These are phyloP conservation scores for Paracentrotus lividus DNA, from an alignment of 53 echinoderm and acorn worm genomes.

Conservation along the genomic window DNA sequence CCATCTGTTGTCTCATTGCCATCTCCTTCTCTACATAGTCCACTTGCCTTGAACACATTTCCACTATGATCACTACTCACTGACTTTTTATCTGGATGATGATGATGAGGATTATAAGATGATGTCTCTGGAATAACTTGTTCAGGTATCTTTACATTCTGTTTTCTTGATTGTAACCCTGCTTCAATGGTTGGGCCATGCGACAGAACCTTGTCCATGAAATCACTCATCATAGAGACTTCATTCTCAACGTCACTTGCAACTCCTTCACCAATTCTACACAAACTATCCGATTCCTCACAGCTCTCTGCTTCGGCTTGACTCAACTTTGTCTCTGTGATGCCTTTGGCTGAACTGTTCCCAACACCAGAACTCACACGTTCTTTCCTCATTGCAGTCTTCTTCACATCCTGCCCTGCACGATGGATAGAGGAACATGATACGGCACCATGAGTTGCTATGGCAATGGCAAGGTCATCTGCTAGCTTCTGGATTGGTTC, in stretches of 20 bases:
- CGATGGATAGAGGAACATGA: slow-evolving; percentile 74
- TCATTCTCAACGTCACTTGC: background rate
- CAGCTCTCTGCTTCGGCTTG: background rate
- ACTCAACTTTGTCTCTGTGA: background rate
- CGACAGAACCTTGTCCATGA: background rate
- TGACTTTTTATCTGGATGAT: background rate
- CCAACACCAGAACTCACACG: background rate
- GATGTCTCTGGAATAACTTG: background rate
- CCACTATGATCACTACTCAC: background rate
- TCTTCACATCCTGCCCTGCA: slow-evolving; percentile 43
- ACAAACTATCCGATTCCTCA: background rate
- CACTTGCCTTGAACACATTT: background rate
- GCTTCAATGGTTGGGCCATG: background rate
- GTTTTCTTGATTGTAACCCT: background rate
- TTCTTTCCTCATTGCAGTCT: background rate
- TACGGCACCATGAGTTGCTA: slow-evolving; percentile 96
- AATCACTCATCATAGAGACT: background rate
- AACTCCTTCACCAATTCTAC: background rate
- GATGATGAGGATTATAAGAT: background rate
- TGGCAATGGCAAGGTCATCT: slow-evolving; percentile 84
- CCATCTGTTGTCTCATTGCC: background rate
- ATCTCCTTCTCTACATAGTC: background rate
- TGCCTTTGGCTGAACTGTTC: background rate
- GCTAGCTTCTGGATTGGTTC: slow-evolving; percentile 83
- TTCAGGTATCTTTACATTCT: background rate